These are phyloP conservation scores for Bradysia coprophila DNA, from an alignment of 1,140 invertebrate genomes.

Conservation along the genomic window DNA sequence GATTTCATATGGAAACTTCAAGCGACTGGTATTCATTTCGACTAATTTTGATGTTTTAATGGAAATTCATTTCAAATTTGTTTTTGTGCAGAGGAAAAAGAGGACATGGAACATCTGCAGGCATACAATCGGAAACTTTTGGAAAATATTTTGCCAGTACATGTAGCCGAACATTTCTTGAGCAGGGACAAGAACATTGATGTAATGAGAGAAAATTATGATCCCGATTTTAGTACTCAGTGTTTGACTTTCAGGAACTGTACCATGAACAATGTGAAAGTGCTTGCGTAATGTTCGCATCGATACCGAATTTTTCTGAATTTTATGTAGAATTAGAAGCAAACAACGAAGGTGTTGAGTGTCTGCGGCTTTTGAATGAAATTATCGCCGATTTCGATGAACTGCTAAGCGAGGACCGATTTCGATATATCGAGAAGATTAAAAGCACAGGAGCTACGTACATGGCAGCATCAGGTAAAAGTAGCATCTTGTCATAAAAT, in stretches of 20 bases:
- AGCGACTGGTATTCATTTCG: constrained; percentile 56
- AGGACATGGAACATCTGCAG: constrained; percentile 86
- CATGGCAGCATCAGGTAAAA: constrained; percentile 84
- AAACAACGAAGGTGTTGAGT: constrained; percentile 90
- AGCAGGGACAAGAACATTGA: constrained; percentile 61
- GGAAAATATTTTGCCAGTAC: constrained; percentile 85
- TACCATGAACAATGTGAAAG: constrained; percentile 91
- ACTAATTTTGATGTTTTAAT: too few species aligned
- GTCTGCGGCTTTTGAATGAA: constrained; percentile 83
- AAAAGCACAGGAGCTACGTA: constrained; percentile 92
- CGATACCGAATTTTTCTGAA: constrained; percentile 92
- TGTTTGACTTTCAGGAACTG: constrained; percentile 46
- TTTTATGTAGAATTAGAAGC: constrained; percentile 91
- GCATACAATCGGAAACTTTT: constrained; percentile 84
- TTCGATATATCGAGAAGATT: constrained; percentile 90
- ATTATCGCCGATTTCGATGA: constrained; percentile 96
- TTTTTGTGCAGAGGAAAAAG: constrained; percentile 65
- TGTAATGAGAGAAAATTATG: constrained; percentile 32
- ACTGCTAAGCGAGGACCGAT: constrained; percentile 65
- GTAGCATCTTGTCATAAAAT: constrained; percentile 1
- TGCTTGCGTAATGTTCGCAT: constrained; percentile 90
- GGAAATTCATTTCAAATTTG: too few species aligned
- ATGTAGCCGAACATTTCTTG: constrained; percentile 88
- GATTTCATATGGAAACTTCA: constrained; percentile 92
- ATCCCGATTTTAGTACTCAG: background rate